Conservation (phyloP, 2,113 vertebrate genomes). For the Sorex araneus region DNA sequence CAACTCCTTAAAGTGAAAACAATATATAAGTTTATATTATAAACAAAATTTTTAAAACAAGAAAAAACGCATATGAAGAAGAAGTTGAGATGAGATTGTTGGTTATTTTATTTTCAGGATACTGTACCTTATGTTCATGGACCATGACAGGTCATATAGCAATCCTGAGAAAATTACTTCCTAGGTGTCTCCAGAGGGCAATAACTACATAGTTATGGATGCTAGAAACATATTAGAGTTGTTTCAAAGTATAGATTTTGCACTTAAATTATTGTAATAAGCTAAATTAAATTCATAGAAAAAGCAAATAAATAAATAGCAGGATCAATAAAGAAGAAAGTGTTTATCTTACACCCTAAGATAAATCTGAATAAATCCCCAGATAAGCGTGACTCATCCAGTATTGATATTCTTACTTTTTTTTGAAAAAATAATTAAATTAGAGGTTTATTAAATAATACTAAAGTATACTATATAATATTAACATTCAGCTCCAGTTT, state of each 20-base stretch:
- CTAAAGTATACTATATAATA: background rate
- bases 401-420: background rate
- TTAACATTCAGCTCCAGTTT: background rate
- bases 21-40: background rate
- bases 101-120: constrained; percentile 59
- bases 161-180: constrained; percentile 60
- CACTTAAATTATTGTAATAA: constrained; percentile 50
- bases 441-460: background rate
- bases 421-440: constrained; percentile 8
- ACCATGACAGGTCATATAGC: background rate
- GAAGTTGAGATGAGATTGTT: constrained; percentile 29
- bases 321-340: background rate
- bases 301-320: constrained; percentile 35
- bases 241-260: constrained; percentile 61
- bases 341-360: background rate
- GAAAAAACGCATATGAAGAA: constrained; percentile 17
- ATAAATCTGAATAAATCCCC: constrained; percentile 9
- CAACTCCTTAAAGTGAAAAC: background rate
- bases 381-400: background rate
- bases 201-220: constrained; percentile 22
- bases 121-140: constrained; percentile 46
- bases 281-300: constrained; percentile 38
- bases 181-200: constrained; percentile 33
- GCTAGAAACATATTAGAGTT: constrained; percentile 58
- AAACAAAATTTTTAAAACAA: constrained; percentile 7